Evolutionary conservation across 2,888 invertebrate genomes (phyloP).

Genomic region (Drosophila cyrtoloma): DNA sequence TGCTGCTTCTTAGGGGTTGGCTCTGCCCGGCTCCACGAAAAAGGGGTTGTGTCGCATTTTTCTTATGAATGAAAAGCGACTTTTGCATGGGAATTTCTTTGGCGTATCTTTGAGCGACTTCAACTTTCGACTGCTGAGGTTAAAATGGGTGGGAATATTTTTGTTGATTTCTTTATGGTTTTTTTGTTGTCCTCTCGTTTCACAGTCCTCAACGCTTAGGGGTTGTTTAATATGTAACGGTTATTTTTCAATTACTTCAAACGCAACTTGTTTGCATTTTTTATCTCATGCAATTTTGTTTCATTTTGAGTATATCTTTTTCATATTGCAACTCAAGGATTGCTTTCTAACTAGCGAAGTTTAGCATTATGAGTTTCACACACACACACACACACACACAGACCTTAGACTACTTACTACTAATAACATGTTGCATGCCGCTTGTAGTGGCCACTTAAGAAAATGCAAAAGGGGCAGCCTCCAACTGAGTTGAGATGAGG

Average conservation of each 20-base stretch:
- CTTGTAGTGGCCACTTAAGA: constrained; percentile 63
- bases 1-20: constrained; percentile 33
- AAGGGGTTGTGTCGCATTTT: constrained; percentile 29
- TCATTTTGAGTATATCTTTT: constrained; percentile 11
- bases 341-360: constrained; percentile 28
- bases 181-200: neutral
- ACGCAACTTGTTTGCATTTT: constrained; percentile 39
- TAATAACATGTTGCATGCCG: constrained; percentile 49
- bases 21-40: constrained; percentile 9
- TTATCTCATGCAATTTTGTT: constrained; percentile 30
- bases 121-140: constrained; percentile 72
- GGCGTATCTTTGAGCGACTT: constrained; percentile 49
- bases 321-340: constrained; percentile 31
- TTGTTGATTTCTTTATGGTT: constrained; percentile 54
- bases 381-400: constrained; percentile 13
- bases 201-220: constrained; percentile 18
- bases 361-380: constrained; percentile 59
- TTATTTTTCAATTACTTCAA: constrained; percentile 40
- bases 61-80: constrained; percentile 33
- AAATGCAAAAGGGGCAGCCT: constrained; percentile 33
- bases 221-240: constrained; percentile 32
- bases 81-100: constrained; percentile 74
- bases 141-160: constrained; percentile 85
- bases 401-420: constrained; percentile 15
- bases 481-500: neutral